Conservation (phyloP, 2,113 vertebrate species). For the Phyllopteryx taeniolatus region DNA sequence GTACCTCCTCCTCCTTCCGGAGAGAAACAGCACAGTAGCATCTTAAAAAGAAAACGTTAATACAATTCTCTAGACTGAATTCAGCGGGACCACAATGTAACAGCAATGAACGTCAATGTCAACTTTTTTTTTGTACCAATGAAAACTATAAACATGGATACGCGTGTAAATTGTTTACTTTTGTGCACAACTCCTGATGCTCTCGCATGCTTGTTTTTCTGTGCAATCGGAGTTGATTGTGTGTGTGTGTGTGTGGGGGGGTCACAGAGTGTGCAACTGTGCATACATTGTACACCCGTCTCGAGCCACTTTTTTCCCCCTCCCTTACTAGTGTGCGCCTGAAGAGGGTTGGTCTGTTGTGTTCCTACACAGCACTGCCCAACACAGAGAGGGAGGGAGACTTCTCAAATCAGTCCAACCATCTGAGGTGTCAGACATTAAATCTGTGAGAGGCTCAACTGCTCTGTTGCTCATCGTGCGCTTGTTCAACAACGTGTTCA, state of each 20-base stretch:
- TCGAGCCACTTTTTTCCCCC: conserved; percentile 9
- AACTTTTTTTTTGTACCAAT: neutral
- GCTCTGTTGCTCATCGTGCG: conserved; percentile 24
- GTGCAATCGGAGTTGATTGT: neutral
- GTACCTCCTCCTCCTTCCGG: neutral
- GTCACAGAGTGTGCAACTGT: neutral
- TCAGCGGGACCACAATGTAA: neutral
- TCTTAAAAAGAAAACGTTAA: too few species aligned
- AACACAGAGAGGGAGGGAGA: conserved; percentile 43
- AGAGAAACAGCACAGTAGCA: neutral
- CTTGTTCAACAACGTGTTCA: conserved; percentile 9
- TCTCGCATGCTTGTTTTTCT: neutral
- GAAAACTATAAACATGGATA: neutral
- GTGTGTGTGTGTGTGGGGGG: neutral
- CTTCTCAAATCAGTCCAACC: conserved; percentile 55
- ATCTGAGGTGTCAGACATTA: conserved; percentile 45
- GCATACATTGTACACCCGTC: conserved; percentile 8
- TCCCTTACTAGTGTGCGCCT: conserved; percentile 31
- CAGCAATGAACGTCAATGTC: neutral
- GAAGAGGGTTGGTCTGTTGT: conserved; percentile 37
- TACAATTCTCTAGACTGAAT: neutral
- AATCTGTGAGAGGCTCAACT: conserved; percentile 44
- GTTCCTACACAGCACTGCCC: conserved; percentile 71
- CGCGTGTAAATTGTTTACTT: neutral
- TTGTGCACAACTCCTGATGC: neutral